Percentiles rank a stretch among this genome's conserved stretches.
Evolutionary conservation across 2,797 vertebrate species (phyloP).

Genomic region (Champsocephalus esox): DNA sequence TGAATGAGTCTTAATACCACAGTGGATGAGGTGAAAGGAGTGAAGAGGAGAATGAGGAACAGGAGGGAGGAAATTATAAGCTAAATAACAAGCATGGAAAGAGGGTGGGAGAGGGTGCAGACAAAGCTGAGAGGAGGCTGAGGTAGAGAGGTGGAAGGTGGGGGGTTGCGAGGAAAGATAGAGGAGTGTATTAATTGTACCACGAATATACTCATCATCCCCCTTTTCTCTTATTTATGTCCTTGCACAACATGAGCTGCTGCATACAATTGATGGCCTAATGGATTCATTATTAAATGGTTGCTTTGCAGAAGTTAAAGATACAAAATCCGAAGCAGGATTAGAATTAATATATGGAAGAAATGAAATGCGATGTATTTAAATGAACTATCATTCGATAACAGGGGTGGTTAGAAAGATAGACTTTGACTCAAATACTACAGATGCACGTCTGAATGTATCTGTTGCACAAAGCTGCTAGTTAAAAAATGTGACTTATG

Average conservation of each 20-base stretch:
- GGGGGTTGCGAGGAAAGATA: conserved; percentile 6
- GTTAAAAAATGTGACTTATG: not conserved
- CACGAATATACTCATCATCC: not conserved
- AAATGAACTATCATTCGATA: not conserved
- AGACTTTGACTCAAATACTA: not conserved
- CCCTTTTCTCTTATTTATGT: not conserved
- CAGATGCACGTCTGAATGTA: not conserved
- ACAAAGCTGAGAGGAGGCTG: conserved; percentile 33
- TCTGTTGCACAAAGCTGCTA: not conserved
- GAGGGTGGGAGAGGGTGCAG: not conserved
- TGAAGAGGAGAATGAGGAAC: not conserved
- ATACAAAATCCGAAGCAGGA: not conserved
- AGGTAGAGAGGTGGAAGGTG: not conserved
- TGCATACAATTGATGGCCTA: not conserved
- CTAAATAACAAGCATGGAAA: conserved; percentile 21
- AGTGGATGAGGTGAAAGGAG: conserved; percentile 1
- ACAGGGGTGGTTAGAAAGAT: not conserved
- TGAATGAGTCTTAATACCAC: conserved; percentile 45
- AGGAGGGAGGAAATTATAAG: conserved; percentile 29
- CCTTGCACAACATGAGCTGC: not conserved
- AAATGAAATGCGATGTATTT: not conserved
- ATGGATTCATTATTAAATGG: not conserved
- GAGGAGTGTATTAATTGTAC: conserved; percentile 5
- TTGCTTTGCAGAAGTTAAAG: not conserved
- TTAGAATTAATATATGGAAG: not conserved